Conservation (phyloP, 2,888 invertebrate species). For the Mamestra brassicae region DNA sequence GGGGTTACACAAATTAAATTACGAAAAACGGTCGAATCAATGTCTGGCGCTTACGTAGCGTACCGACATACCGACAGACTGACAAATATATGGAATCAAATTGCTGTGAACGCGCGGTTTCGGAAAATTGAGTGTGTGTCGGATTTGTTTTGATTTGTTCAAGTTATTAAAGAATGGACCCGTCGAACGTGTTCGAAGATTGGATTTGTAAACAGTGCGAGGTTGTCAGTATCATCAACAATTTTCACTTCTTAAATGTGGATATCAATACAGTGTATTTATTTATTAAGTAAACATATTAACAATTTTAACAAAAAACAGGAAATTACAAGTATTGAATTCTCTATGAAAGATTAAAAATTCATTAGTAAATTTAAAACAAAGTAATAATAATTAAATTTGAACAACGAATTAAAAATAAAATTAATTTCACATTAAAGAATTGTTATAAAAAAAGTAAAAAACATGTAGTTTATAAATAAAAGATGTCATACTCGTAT, state of each 20-base stretch:
- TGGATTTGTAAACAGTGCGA: conserved; percentile 28
- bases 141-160: conserved; percentile 49
- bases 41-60: conserved; percentile 71
- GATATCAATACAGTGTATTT: too few relatives aligned
- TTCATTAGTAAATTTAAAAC: too few relatives aligned
- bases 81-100: conserved; percentile 67
- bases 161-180: conserved; percentile 38
- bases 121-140: conserved; percentile 55
- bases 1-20: conserved; percentile 78
- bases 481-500: too few relatives aligned
- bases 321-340: too few relatives aligned
- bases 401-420: too few relatives aligned
- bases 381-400: too few relatives aligned
- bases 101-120: conserved; percentile 61
- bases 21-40: conserved; percentile 77
- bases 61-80: conserved; percentile 58
- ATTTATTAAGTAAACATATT: too few relatives aligned
- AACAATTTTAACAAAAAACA: too few relatives aligned
- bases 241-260: not conserved
- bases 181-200: conserved; percentile 16
- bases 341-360: too few relatives aligned
- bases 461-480: too few relatives aligned
- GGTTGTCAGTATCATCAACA: not conserved
- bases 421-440: too few relatives aligned
- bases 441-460: too few relatives aligned